Evolutionary conservation across 2,888 invertebrate genomes (phyloP).

Genomic region (Eulithis testata): DNA sequence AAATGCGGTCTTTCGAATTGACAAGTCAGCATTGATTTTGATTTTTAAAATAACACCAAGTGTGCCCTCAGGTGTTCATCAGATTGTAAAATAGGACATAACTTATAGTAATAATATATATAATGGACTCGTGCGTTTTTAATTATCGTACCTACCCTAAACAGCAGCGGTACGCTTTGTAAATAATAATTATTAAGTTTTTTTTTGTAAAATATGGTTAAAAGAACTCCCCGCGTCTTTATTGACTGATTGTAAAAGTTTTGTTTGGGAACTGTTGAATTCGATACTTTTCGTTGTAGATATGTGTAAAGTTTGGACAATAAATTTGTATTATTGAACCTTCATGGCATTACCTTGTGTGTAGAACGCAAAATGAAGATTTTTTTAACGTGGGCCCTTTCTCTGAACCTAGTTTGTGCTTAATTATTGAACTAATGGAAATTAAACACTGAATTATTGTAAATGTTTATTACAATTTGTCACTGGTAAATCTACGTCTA

Average conservation of each 20-base stretch:
- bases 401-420: conserved; percentile 2
- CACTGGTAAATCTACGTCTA: conserved; percentile 8
- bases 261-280: conserved; percentile 51
- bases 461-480: conserved; percentile 11
- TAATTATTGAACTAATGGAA: neutral
- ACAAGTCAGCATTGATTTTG: neutral
- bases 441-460: conserved; percentile 3
- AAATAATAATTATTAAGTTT: conserved; percentile 78
- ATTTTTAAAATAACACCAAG: conserved; percentile 42
- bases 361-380: conserved; percentile 27
- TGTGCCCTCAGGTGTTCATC: conserved; percentile 77
- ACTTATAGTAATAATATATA: conserved; percentile 46
- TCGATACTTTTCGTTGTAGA: conserved; percentile 65
- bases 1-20: neutral
- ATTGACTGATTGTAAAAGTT: conserved; percentile 49
- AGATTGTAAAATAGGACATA: conserved; percentile 41
- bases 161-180: conserved; percentile 72
- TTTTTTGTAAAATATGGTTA: conserved; percentile 74
- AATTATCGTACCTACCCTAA: conserved; percentile 57
- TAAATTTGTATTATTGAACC: conserved; percentile 69
- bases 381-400: conserved; percentile 4
- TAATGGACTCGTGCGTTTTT: conserved; percentile 35
- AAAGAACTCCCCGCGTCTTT: conserved; percentile 54
- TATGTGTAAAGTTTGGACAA: conserved; percentile 80
- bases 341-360: conserved; percentile 43